Conservation (phyloP, 1,140 invertebrate species). For the Pollicipes pollicipes region DNA sequence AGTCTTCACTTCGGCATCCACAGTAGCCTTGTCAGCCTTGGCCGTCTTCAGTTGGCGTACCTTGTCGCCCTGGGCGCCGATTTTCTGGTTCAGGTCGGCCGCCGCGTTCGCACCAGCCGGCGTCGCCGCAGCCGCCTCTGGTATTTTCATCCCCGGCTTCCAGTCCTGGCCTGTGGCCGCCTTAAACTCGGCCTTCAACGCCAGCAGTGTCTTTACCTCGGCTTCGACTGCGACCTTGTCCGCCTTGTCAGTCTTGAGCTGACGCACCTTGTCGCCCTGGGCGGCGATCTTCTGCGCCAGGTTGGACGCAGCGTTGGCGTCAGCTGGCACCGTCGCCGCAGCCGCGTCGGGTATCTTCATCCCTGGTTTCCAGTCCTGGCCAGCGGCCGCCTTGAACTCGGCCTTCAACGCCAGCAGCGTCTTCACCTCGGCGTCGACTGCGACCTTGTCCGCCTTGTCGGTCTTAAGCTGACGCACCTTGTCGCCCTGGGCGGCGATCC, state of each 20-base stretch:
- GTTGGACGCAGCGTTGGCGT: constrained; percentile 15
- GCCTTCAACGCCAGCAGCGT: constrained; percentile 29
- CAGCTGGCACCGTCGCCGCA: constrained; percentile 20
- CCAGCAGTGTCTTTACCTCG: constrained; percentile 29
- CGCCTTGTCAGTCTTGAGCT: constrained; percentile 39
- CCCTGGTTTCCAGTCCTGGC: constrained; percentile 41
- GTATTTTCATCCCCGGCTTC: constrained; percentile 31
- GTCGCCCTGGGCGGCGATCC: too few relatives aligned
- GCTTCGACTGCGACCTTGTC: constrained; percentile 26
- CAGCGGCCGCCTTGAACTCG: constrained; percentile 29
- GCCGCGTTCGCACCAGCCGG: constrained; percentile 14
- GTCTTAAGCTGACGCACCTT: constrained; percentile 41
- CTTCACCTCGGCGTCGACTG: constrained; percentile 29
- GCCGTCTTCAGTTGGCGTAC: constrained; percentile 21
- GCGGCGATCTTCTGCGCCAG: neutral
- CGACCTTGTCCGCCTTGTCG: constrained; percentile 26
- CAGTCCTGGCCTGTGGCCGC: constrained; percentile 37
- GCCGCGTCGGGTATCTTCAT: constrained; percentile 24
- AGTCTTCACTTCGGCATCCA: constrained; percentile 30
- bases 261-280: constrained; percentile 24
- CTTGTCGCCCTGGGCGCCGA: constrained; percentile 31
- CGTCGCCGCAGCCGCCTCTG: constrained; percentile 22
- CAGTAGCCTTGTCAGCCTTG: constrained; percentile 24
- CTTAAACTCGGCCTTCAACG: constrained; percentile 32
- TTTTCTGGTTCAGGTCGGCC: constrained; percentile 21